Percentiles rank a stretch among this genome's conserved stretches.
Conservation (phyloP, 2,113 vertebrate genomes). For the Microtus oregoni region DNA sequence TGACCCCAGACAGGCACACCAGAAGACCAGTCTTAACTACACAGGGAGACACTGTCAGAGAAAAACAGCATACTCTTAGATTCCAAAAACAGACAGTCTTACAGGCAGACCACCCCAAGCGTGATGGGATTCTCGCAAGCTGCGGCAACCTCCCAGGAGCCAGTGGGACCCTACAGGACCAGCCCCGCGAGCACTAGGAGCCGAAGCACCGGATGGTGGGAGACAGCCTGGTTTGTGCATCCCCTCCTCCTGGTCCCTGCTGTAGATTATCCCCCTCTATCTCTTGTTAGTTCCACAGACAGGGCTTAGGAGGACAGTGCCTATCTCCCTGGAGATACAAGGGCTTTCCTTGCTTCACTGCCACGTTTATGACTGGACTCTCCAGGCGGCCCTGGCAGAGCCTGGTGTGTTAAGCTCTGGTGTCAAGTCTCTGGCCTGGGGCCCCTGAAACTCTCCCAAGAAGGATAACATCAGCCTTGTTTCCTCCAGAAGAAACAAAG, state of each 20-base stretch:
- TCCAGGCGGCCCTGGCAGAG: background rate
- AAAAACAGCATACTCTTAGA: background rate
- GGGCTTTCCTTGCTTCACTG: background rate
- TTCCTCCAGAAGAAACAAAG: constrained; percentile 6
- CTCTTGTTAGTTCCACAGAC: background rate
- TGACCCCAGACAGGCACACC: background rate
- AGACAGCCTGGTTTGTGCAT: background rate
- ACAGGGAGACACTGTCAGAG: background rate
- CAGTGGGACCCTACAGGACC: background rate
- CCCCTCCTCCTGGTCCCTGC: background rate
- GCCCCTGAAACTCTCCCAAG: background rate
- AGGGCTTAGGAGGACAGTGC: background rate
- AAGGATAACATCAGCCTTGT: background rate
- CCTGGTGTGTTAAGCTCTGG: too few relatives aligned
- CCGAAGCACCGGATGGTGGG: background rate
- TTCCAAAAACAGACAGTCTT: background rate
- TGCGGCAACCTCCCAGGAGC: background rate
- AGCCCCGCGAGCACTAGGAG: accelerated
- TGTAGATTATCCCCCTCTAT: background rate
- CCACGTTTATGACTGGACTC: background rate
- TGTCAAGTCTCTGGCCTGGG: background rate
- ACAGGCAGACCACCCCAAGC: background rate
- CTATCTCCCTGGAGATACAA: background rate
- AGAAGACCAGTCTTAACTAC: background rate
- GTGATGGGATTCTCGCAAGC: background rate